A percentile compares a stretch with the other conserved stretches of the same genome.
phyloP scores from a whole-genome alignment of 2,888 invertebrate species.

The Hirtodrosophila cameraria region DNA sequence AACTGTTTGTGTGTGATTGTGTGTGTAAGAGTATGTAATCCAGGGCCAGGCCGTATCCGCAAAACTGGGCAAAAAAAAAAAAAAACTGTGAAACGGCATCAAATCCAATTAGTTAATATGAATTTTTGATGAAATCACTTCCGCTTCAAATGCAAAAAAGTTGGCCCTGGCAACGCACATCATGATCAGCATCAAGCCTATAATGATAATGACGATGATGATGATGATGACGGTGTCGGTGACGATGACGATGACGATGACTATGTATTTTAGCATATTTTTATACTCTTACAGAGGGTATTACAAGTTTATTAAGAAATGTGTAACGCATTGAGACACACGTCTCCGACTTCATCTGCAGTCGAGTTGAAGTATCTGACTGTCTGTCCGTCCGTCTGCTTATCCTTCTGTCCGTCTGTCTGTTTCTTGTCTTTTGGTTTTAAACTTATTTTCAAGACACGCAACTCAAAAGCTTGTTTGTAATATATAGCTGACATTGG shows the following conservation, averaged over 20 bases:
- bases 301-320: no score
- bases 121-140: constrained; percentile 79
- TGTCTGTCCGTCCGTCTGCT: no score
- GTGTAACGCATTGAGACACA: no score
- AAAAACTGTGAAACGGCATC: constrained; percentile 54
- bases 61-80: constrained; percentile 27
- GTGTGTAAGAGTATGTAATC: constrained; percentile 3
- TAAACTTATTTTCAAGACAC: no score
- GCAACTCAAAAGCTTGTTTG: no score
- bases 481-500: no score
- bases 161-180: constrained; percentile 16
- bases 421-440: no score
- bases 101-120: constrained; percentile 80
- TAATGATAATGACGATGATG: constrained; percentile 8
- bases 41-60: constrained; percentile 64
- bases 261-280: constrained; percentile 37
- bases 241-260: constrained; percentile 40
- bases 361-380: no score
- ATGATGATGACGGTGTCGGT: constrained; percentile 26
- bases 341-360: no score
- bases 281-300: no score
- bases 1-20: neutral
- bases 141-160: constrained; percentile 70
- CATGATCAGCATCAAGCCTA: constrained; percentile 10
- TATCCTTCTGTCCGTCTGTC: no score